Conservation (phyloP, 2,888 invertebrate species). For the Ichneumoninae sp. region DNA sequence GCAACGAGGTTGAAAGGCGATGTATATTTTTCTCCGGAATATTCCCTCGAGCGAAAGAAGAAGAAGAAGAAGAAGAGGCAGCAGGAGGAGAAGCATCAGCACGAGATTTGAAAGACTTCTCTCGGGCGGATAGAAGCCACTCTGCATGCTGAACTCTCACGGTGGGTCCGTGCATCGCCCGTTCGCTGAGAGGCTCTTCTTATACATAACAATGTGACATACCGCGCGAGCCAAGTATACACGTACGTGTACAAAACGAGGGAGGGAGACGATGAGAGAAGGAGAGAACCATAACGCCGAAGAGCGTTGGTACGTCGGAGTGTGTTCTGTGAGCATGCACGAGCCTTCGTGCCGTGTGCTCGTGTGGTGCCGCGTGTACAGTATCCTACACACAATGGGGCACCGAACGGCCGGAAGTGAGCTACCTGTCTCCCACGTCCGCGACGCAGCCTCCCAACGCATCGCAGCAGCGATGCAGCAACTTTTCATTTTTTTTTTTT, state of each 20-base stretch:
- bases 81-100: constrained; percentile 9
- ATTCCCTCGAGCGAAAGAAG: constrained; percentile 16
- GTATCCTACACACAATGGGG: constrained; percentile 72
- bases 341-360: constrained; percentile 53
- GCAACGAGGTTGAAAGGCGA: constrained; percentile 5
- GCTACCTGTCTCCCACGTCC: constrained; percentile 83
- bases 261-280: constrained; percentile 5
- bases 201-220: constrained; percentile 68
- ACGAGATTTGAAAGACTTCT: constrained; percentile 64
- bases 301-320: constrained; percentile 4
- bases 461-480: constrained; percentile 46
- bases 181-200: constrained; percentile 52
- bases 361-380: constrained; percentile 40
- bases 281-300: constrained; percentile 33
- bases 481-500: constrained; percentile 26
- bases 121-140: constrained; percentile 62
- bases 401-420: constrained; percentile 79
- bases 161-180: constrained; percentile 36
- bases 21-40: constrained; percentile 37
- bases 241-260: constrained; percentile 38
- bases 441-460: constrained; percentile 75
- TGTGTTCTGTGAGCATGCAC: constrained; percentile 45
- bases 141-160: constrained; percentile 61
- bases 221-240: constrained; percentile 47
- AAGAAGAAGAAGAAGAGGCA: neutral